Percentiles rank a stretch among this genome's conserved stretches.
Evolutionary conservation across 2,113 vertebrate genomes (phyloP).

Genomic region (Heterocephalus glaber): DNA sequence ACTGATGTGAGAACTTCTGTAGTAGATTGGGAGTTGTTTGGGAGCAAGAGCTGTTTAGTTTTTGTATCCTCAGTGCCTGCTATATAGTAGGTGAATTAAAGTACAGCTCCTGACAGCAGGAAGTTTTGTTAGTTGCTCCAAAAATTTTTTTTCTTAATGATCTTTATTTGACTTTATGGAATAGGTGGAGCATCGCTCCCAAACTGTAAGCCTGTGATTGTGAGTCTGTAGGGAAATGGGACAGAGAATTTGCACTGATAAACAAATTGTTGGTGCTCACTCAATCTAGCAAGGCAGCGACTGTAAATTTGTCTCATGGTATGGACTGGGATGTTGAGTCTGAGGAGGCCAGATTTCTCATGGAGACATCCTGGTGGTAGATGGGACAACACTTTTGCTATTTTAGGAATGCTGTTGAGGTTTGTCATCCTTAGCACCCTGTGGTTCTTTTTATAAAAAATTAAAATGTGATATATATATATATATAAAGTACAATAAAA

Average conservation of each 20-base stretch:
- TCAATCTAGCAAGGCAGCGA: neutral
- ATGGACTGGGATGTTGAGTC: neutral
- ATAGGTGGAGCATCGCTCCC: neutral
- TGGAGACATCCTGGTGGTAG: no score
- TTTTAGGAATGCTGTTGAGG: neutral
- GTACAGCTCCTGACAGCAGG: neutral
- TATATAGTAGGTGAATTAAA: neutral
- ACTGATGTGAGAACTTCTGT: neutral
- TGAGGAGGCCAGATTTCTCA: neutral
- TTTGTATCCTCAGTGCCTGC: neutral
- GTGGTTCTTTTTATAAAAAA: no score
- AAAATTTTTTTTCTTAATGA: neutral
- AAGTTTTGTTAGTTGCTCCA: constrained; percentile 1
- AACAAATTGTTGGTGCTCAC: neutral
- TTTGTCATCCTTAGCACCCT: neutral
- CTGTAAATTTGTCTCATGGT: neutral
- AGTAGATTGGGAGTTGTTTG: neutral
- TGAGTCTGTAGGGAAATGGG: neutral
- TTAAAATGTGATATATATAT: no score
- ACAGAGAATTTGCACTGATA: neutral
- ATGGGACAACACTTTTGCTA: neutral
- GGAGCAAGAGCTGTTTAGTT: neutral
- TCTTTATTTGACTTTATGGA: neutral
- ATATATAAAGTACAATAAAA: no score
- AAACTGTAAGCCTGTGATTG: neutral